Evolutionary conservation across 2,113 vertebrate genomes (phyloP).

Genomic region (Pithys albifrons): DNA sequence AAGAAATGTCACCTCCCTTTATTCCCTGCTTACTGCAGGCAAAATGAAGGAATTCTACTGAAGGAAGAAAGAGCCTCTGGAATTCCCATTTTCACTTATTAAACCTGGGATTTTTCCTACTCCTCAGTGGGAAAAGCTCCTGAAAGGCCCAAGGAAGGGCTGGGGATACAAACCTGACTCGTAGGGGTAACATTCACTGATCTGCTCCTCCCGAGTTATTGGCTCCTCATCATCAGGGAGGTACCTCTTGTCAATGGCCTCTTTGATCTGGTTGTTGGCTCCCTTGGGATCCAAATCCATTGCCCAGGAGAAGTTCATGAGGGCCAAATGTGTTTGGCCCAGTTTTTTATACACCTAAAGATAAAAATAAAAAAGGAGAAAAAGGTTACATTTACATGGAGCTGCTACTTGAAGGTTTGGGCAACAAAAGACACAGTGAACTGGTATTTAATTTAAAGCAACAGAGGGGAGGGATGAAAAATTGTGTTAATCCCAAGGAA

Average conservation of each 20-base stretch:
- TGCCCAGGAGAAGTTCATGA: constrained; percentile 99
- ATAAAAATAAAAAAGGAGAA: background rate
- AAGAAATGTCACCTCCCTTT: background rate
- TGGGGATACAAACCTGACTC: constrained; percentile 72
- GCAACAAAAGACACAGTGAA: background rate
- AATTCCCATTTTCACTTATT: rapidly evolving
- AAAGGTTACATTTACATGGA: constrained; percentile 47
- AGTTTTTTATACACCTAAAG: constrained; percentile 97
- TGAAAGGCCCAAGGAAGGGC: background rate
- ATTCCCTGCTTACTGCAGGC: background rate
- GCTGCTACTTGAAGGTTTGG: background rate
- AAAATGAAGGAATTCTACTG: background rate
- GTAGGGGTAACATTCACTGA: constrained; percentile 77
- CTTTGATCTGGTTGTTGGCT: constrained; percentile 99
- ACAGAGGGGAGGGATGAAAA: background rate
- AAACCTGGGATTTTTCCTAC: background rate
- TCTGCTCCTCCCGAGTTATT: constrained; percentile 85
- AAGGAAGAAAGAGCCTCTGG: background rate
- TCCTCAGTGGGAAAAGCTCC: background rate
- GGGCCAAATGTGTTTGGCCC: constrained; percentile 94
- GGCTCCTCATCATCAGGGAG: constrained; percentile 96
- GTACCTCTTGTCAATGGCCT: constrained; percentile 98
- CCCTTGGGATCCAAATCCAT: constrained; percentile 99
- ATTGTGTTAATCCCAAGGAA: background rate
- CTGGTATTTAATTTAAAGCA: background rate